Percentiles rank a stretch among this genome's conserved stretches.
Conservation (phyloP, 2,888 invertebrate genomes). For the Baccha elongata region DNA sequence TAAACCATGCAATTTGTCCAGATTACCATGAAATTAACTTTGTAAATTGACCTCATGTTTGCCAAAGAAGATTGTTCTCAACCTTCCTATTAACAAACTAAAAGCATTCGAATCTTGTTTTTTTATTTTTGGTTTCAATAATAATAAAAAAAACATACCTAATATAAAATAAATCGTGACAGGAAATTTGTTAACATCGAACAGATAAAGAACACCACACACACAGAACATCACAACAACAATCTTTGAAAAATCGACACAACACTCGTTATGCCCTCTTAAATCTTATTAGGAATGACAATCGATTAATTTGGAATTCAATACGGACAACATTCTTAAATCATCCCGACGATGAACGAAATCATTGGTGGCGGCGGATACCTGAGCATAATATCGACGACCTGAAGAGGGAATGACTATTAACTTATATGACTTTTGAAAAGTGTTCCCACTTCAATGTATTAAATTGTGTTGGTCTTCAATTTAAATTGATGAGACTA, state of each 20-base stretch:
- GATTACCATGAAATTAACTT: slow-evolving; percentile 59
- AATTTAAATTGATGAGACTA: no score
- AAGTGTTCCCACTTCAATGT: slow-evolving; percentile 10
- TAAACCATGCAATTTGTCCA: slow-evolving; percentile 22
- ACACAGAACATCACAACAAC: slow-evolving; percentile 26
- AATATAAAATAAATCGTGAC: slow-evolving; percentile 64
- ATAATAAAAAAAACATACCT: slow-evolving; percentile 28
- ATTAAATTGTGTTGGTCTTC: no score
- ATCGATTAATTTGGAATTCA: slow-evolving; percentile 80
- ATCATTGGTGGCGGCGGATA: slow-evolving; percentile 44
- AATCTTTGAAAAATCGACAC: slow-evolving; percentile 75
- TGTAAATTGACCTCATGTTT: slow-evolving; percentile 53
- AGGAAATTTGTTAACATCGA: slow-evolving; percentile 75
- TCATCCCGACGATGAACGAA: slow-evolving; percentile 58
- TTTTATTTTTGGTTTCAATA: background rate
- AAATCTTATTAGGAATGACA: slow-evolving; percentile 80
- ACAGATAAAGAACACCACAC: slow-evolving; percentile 61
- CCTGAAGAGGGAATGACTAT: slow-evolving; percentile 28
- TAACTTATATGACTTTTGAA: background rate
- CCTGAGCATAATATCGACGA: slow-evolving; percentile 56
- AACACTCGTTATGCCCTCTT: slow-evolving; percentile 76
- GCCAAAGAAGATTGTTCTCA: background rate
- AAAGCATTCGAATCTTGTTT: background rate
- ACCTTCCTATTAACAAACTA: background rate
- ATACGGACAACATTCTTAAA: slow-evolving; percentile 74